These are phyloP conservation scores for Bathynomus jamesi DNA, from an alignment of 1,140 invertebrate species.

Conservation along the genomic window DNA sequence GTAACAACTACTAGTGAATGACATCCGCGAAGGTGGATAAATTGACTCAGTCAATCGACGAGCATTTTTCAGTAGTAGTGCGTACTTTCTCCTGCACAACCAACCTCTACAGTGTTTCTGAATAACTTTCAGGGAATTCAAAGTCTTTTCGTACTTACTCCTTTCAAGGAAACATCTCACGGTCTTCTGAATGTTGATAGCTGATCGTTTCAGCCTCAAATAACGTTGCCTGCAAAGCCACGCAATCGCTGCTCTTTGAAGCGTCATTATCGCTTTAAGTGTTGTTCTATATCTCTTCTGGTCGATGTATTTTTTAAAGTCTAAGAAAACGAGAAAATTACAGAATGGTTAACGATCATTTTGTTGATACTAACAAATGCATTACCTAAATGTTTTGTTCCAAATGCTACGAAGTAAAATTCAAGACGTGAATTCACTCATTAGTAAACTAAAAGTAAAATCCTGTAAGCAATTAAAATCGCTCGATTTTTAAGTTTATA, in stretches of 20 bases:
- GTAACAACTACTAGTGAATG: background rate
- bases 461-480: too few species aligned
- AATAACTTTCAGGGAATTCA: constrained; percentile 10
- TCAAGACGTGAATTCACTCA: too few species aligned
- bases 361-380: too few species aligned
- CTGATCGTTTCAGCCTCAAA: constrained; percentile 7
- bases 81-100: constrained; percentile 15
- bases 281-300: too few species aligned
- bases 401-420: too few species aligned
- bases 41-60: background rate
- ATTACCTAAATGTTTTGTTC: too few species aligned
- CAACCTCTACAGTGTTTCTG: constrained; percentile 28
- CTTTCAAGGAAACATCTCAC: constrained; percentile 13
- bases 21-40: background rate
- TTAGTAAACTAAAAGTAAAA: too few species aligned
- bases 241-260: background rate
- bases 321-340: too few species aligned
- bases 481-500: too few species aligned
- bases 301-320: too few species aligned
- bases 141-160: constrained; percentile 12
- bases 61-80: background rate
- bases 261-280: background rate
- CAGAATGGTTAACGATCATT: too few species aligned
- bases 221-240: constrained; percentile 11
- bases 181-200: constrained; percentile 21